Evolutionary conservation across 2,113 vertebrate species (phyloP).

Genomic region (Oryzias melastigma): DNA sequence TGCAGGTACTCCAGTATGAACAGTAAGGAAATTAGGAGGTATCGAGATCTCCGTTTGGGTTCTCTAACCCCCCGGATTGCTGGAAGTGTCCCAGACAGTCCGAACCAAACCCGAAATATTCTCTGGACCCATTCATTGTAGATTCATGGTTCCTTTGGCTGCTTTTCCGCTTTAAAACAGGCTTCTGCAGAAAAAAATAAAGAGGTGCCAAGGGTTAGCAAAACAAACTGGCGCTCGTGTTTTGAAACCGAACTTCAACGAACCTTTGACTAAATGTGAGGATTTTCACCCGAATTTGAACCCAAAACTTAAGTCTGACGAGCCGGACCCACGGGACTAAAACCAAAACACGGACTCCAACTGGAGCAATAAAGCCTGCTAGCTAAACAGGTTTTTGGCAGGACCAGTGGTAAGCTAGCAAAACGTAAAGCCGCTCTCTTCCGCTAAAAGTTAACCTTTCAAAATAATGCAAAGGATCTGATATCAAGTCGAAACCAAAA

Average conservation of each 20-base stretch:
- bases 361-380: not conserved
- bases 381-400: constrained; percentile 27
- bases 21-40: constrained; percentile 14
- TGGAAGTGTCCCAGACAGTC: constrained; percentile 31
- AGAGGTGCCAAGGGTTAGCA: constrained; percentile 27
- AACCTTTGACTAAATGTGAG: not conserved
- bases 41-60: constrained; percentile 7
- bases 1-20: constrained; percentile 24
- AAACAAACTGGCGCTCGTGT: not conserved
- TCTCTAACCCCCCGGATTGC: constrained; percentile 30
- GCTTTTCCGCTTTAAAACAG: constrained; percentile 37
- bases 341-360: constrained; percentile 40
- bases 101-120: constrained; percentile 26
- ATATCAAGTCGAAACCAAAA: too few species aligned
- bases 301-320: constrained; percentile 25
- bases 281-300: constrained; percentile 13
- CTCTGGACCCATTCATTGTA: constrained; percentile 60
- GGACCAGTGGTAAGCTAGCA: not conserved
- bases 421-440: constrained; percentile 1
- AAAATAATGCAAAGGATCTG: constrained; percentile 36
- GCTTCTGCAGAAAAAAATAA: constrained; percentile 46
- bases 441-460: constrained; percentile 11
- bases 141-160: constrained; percentile 36
- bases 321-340: not conserved
- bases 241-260: not conserved